Base-by-base conservation (phyloP, 2,888 invertebrate genomes). In the Temnothorax ravouxi region DNA sequence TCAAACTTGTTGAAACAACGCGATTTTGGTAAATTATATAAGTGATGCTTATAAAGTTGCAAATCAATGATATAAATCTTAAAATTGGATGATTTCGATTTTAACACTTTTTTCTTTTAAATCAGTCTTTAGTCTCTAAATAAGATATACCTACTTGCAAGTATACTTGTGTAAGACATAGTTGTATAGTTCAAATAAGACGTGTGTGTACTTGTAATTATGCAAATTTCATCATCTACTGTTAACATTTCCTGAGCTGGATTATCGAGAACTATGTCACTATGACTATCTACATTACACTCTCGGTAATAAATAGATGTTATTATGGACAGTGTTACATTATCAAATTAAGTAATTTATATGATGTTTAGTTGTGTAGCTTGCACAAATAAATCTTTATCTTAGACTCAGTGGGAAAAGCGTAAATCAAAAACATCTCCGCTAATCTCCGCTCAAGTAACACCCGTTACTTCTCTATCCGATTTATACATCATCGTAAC, bases 321-420 rank as follows among this genome's bases (percentile, higher is more conserved):
- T 54, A 25, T 25, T 25, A 52, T 18, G 21, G 0, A 8, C 56
- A 15, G 2, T 4, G 41, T 41, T 52, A 38, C 18, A 38, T 18
- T 41, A 64, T 64, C 52, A 34, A 75, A 54, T 76, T 41, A 18
- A 76, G 15, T 38, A 76, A 29, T 67, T 54, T 29, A 15, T 47
- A 4, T 15, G 25, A 38, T 67, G 54, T 29, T 50, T 15, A 8
- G 15, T 54, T 13, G 47, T 13, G 47, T 13, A 29, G 15, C 13
- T 52, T 25, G 38, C 21, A 11, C 15, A 41, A 29, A n/a, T 29
- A 29, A 64, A 64, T 64, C 2, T 50, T 66, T 64, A 52, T 38
- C 18, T 15, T 18, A 34, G 52, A 38, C 3, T 52, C 18, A 25
- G 18, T 25, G 21, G 34, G 11, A 25, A 38, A 64, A 38, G 38